These are phyloP conservation scores for Drosophila lowei DNA, from an alignment of 1,140 invertebrate genomes.

Conservation along the genomic window DNA sequence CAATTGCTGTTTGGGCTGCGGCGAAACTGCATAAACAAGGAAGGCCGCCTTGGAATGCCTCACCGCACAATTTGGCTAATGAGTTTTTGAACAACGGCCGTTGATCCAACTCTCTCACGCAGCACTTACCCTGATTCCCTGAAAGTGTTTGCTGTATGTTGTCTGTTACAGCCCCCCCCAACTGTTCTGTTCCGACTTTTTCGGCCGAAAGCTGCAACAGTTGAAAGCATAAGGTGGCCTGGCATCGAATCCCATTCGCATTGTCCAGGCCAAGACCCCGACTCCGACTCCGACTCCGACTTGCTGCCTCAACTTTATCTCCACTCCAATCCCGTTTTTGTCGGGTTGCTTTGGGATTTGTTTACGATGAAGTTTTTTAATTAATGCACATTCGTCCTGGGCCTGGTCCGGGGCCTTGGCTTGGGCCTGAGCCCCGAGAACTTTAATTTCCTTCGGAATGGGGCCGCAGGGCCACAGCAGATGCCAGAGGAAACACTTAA, in stretches of 20 bases:
- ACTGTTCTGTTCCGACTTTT: background rate
- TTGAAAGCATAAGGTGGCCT: too few relatives aligned
- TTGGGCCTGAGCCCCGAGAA: background rate
- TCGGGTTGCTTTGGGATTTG: conserved; percentile 18
- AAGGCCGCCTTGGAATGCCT: background rate
- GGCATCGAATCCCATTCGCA: too few relatives aligned
- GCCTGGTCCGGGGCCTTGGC: too few relatives aligned
- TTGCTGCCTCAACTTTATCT: too few relatives aligned
- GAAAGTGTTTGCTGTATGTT: too few relatives aligned
- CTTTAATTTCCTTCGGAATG: conserved; percentile 9
- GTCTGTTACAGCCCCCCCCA: background rate
- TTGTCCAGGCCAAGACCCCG: too few relatives aligned
- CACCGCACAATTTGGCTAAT: conserved; percentile 62
- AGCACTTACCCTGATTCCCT: too few relatives aligned
- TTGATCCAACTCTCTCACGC: background rate
- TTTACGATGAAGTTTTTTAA: conserved; percentile 47
- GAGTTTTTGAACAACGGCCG: conserved; percentile 52
- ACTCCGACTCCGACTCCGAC: too few relatives aligned
- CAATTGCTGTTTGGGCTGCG: conserved; percentile 10
- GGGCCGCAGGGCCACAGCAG: conserved; percentile 6
- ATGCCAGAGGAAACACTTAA: conserved; percentile 20
- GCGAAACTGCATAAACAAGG: too few relatives aligned
- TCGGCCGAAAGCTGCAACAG: too few relatives aligned
- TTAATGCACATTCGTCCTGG: conserved; percentile 29
- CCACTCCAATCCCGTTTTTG: too few relatives aligned